Conservation (phyloP, 2,888 invertebrate species). For the Chloroclystis v-ata region DNA sequence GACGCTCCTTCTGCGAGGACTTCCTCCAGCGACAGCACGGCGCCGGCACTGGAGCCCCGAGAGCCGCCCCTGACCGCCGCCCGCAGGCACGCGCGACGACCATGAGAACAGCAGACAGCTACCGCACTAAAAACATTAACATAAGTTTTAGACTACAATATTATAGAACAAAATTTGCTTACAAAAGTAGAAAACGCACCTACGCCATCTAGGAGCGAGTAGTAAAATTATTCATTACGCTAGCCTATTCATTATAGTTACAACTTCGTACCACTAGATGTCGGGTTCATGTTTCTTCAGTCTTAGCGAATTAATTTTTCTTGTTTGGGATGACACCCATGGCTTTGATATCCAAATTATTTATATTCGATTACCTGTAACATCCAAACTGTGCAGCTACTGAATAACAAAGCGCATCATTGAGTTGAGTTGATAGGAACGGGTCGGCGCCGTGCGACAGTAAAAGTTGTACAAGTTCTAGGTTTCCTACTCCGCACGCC, state of each 20-base stretch:
- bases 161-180: no score
- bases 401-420: slow-evolving; percentile 90
- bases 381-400: slow-evolving; percentile 92
- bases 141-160: no score
- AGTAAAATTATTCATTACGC: no score
- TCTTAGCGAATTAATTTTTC: no score
- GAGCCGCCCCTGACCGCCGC: slow-evolving; percentile 80
- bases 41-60: slow-evolving; percentile 78
- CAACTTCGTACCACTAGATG: no score
- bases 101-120: slow-evolving; percentile 93
- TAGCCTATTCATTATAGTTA: no score
- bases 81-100: slow-evolving; percentile 87
- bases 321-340: no score
- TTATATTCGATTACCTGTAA: slow-evolving; percentile 82
- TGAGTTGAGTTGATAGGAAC: slow-evolving; percentile 89
- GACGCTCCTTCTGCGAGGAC: slow-evolving; percentile 90
- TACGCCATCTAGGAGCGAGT: no score
- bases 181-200: no score
- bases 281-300: no score
- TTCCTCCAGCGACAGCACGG: slow-evolving; percentile 91
- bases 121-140: slow-evolving; percentile 82
- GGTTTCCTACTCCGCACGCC: slow-evolving; percentile 88
- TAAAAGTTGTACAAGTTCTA: slow-evolving; percentile 88
- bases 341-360: no score
- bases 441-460: slow-evolving; percentile 92